Base-by-base conservation (phyloP, 2,113 vertebrate genomes). In the Rhadina sibilatrix region DNA sequence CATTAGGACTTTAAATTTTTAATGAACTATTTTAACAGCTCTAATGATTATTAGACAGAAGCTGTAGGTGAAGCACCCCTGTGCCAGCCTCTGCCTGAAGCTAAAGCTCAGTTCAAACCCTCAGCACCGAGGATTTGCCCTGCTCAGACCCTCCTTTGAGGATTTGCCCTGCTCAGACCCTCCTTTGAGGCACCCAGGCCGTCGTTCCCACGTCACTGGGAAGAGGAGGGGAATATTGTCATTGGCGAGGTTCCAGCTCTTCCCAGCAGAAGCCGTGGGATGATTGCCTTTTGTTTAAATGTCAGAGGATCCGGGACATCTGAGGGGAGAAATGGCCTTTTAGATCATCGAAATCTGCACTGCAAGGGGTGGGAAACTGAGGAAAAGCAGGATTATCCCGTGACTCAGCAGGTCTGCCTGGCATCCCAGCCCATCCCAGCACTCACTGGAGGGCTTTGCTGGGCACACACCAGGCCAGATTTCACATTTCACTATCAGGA, bases 271-370 rank as follows among this genome's bases (percentile, higher is more conserved):
- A 85, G 84, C 87, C 56, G 44, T 96, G 96, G 95, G 96, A 94
- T 47, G 95, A 60, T 83, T 49, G 72, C 81, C 80, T 92, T 95
- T 91, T 94, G 94, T 95, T 96, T 94, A 97, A 97, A 97, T 96
- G 96, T 96, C 95, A 96, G 91, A 79, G 91, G 94, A 79, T 87
- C 81, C 53, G 63, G 12, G 80, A 87, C 79, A 81, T 95, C 90
- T 70, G 69, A 76, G 90, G 75, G 8, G 5, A 93, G 89, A 71
- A 95, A 69, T 0, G 46, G 83, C 94, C 94, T 83, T 83, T 92
- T 10, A 64, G 65, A 60, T 95, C 89, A 52, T 78, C 90, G 1
- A 28, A 52, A 65, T 9, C 52, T 76, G 35, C 76, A 83, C 83
- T 75, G 10, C 54, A 3, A 64, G 30, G 1, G 37, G 1, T 2